Evolutionary conservation across 2,888 invertebrate species (phyloP), one percentile per base, ranked within the genome.

Genomic region (Tipula vernalis): DNA sequence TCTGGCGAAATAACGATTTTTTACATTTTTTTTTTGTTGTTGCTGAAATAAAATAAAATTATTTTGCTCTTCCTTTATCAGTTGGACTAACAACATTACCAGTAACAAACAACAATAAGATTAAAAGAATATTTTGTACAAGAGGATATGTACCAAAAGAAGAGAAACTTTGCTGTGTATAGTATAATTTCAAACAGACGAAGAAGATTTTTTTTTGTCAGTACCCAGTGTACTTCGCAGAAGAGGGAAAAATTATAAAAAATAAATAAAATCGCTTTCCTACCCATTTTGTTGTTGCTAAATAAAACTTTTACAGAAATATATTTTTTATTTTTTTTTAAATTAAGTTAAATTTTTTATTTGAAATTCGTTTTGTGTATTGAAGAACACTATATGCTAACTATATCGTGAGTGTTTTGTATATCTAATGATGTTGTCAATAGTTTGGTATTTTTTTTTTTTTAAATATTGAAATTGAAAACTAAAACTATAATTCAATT

Each of bases 311-410:
- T 71, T 28, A 57, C 15, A 57, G 15, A 51, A 15, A 51, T 57
- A 8, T 71, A n/a, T n/a, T n/a, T n/a, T n/a, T n/a, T n/a, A n/a
- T 0, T 28, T 71, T 18, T 71, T 71, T 71, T 71, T 71, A 71
- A 71, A 71, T 71, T 71, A 71, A 71, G 71, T 71, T 71, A 71
- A 71, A 71, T 71, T 71, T 71, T 71, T 71, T 71, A 71, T 71
- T 28, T 71, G 10, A 28, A 71, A 18, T 28, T 71, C 71, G 71
- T 71, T 71, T 71, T 28, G n/a, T 18, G 10, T 18, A 71, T 18
- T 10, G 44, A 39, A 44, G 44, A 39, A 3, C 28, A 28, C 28
- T 28, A 2, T 28, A 28, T 41, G 41, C n/a, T 15, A 44, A 51
- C 71, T 71, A 28, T 10, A 71, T 28, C 71, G 71, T 71, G 71